Percentiles rank a stretch among this genome's conserved stretches.
Conservation (phyloP, 2,113 vertebrate species). For the Atrichornis clamosus region DNA sequence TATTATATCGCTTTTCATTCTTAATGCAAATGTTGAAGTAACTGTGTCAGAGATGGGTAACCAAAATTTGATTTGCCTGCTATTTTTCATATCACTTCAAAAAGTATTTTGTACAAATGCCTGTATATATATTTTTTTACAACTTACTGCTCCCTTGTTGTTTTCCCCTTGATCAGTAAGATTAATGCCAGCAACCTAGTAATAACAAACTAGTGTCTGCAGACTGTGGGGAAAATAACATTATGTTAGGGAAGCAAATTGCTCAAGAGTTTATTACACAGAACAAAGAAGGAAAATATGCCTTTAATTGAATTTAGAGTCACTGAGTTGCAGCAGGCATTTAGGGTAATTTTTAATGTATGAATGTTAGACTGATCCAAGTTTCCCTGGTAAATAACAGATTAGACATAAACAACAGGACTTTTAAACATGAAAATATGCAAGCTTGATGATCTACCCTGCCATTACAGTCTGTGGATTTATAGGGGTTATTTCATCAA, state of each 20-base stretch:
- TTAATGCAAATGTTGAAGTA: not conserved
- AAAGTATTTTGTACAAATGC: not conserved
- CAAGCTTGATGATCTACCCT: constrained; percentile 8
- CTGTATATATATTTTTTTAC: not conserved
- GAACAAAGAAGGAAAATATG: constrained; percentile 19
- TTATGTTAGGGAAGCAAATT: constrained; percentile 29
- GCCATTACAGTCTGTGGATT: constrained; percentile 15
- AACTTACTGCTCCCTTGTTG: not conserved
- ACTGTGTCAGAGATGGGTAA: not conserved
- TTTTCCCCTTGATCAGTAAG: not conserved
- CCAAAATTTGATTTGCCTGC: not conserved
- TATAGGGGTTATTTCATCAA: constrained; percentile 19
- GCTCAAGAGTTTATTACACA: constrained; percentile 24
- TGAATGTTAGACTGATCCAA: not conserved
- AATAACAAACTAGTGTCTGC: not conserved
- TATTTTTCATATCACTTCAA: not conserved
- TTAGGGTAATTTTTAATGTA: constrained; percentile 49
- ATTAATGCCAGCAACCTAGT: not conserved
- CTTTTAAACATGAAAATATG: constrained; percentile 14
- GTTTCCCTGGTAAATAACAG: constrained; percentile 17
- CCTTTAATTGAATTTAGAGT: constrained; percentile 34
- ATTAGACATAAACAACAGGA: constrained; percentile 11
- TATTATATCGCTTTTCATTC: not conserved
- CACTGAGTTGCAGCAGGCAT: not conserved
- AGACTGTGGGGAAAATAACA: not conserved